phyloP scores from a whole-genome alignment of 2,113 vertebrate genomes.

The Perca flavescens region DNA sequence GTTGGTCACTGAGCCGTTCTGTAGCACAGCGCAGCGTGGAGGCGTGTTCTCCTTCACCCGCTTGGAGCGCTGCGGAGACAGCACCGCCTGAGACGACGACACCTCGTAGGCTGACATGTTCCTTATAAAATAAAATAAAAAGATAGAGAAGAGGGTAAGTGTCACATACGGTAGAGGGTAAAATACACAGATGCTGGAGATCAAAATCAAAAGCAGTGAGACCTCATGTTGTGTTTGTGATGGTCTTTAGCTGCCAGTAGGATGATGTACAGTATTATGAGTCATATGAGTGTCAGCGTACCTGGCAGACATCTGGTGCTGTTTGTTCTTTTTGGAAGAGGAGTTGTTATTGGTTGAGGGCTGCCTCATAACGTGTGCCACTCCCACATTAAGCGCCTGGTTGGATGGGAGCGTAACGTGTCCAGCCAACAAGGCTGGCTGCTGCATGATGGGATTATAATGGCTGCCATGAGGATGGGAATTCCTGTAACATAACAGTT shows the following conservation, averaged over 20 bases:
- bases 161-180: background rate
- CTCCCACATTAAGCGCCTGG: constrained; percentile 96
- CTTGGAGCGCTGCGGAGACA: constrained; percentile 96
- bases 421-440: constrained; percentile 92
- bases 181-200: background rate
- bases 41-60: constrained; percentile 98
- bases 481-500: constrained; percentile 82
- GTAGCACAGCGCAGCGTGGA: constrained; percentile 93
- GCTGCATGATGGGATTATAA: constrained; percentile 99
- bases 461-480: constrained; percentile 94
- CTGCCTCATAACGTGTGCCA: constrained; percentile 98
- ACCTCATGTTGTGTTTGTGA: background rate
- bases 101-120: constrained; percentile 94
- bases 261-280: background rate
- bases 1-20: constrained; percentile 86
- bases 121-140: constrained; percentile 76
- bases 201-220: constrained; percentile 1
- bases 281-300: constrained; percentile 60
- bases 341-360: constrained; percentile 88
- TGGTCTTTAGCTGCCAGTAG: background rate
- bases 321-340: constrained; percentile 94
- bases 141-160: constrained; percentile 6
- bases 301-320: constrained; percentile 93
- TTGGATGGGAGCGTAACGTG: constrained; percentile 94
- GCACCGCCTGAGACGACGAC: constrained; percentile 91